These are phyloP conservation scores for Carassius auratus DNA, from an alignment of 2,113 vertebrate species.

Conservation along the genomic window DNA sequence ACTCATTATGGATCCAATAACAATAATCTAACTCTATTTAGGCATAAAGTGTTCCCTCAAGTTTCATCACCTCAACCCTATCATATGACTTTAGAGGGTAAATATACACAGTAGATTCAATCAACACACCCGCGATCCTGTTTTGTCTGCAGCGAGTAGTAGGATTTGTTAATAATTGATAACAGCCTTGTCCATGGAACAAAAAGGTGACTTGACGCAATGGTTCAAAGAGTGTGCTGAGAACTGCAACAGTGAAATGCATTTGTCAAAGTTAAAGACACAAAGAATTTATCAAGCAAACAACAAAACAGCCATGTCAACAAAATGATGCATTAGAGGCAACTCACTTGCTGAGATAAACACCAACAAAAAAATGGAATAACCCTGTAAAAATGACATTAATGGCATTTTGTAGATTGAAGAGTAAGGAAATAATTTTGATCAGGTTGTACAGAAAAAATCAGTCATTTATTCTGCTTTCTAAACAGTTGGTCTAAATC, in stretches of 20 bases:
- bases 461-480: background rate
- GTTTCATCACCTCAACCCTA: background rate
- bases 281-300: slow-evolving; percentile 74
- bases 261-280: slow-evolving; percentile 54
- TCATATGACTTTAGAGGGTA: slow-evolving; percentile 51
- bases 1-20: slow-evolving; percentile 5
- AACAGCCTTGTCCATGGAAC: slow-evolving; percentile 32
- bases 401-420: background rate
- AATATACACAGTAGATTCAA: slow-evolving; percentile 54
- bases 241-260: slow-evolving; percentile 21
- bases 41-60: background rate
- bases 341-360: background rate
- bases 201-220: slow-evolving; percentile 41
- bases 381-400: background rate
- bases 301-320: slow-evolving; percentile 62
- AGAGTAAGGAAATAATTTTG: background rate
- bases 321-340: slow-evolving; percentile 43
- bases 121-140: slow-evolving; percentile 41
- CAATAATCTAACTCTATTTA: background rate
- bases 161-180: slow-evolving; percentile 52
- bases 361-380: background rate
- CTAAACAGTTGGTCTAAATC: slow-evolving; percentile 74
- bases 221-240: slow-evolving; percentile 17
- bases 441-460: background rate
- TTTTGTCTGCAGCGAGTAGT: slow-evolving; percentile 50